Percentiles rank a stretch among this genome's conserved stretches.
These are phyloP conservation scores for Ectropis crepuscularia DNA, from an alignment of 2,888 invertebrate genomes.

Conservation along the genomic window DNA sequence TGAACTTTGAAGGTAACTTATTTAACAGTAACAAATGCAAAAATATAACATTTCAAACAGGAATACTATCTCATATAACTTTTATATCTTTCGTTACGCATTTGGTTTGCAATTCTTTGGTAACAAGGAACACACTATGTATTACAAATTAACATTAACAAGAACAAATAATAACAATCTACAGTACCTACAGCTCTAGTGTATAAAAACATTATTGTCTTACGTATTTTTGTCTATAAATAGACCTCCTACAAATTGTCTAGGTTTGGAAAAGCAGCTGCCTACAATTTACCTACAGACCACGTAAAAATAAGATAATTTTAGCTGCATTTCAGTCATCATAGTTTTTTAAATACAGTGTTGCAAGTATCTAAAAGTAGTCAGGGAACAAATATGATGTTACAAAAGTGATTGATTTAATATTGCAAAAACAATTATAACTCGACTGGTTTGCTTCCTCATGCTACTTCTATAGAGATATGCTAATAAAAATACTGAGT, in stretches of 20 bases:
- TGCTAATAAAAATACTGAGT: no score
- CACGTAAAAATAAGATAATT: neutral
- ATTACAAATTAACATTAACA: constrained; percentile 69
- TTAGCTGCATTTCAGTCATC: constrained; percentile 7
- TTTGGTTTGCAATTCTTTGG: constrained; percentile 74
- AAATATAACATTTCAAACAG: constrained; percentile 47
- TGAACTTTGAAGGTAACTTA: constrained; percentile 81
- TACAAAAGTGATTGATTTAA: no score
- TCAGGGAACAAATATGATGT: no score
- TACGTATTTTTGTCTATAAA: constrained; percentile 33
- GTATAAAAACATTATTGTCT: constrained; percentile 54
- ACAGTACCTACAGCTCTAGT: constrained; percentile 46
- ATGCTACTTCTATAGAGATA: no score
- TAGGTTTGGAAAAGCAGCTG: constrained; percentile 35
- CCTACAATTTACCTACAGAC: constrained; percentile 13
- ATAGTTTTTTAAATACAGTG: no score
- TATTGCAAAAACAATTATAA: no score
- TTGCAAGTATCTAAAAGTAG: no score
- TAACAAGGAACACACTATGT: constrained; percentile 80
- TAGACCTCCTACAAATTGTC: constrained; percentile 23
- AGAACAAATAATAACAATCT: constrained; percentile 80
- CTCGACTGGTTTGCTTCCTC: no score
- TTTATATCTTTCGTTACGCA: constrained; percentile 53
- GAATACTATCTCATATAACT: constrained; percentile 64
- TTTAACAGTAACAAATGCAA: constrained; percentile 75